A percentile compares a stretch with the other conserved stretches of the same genome.
phyloP scores from a whole-genome alignment of 2,888 invertebrate species.

The Quadriops clusia region DNA sequence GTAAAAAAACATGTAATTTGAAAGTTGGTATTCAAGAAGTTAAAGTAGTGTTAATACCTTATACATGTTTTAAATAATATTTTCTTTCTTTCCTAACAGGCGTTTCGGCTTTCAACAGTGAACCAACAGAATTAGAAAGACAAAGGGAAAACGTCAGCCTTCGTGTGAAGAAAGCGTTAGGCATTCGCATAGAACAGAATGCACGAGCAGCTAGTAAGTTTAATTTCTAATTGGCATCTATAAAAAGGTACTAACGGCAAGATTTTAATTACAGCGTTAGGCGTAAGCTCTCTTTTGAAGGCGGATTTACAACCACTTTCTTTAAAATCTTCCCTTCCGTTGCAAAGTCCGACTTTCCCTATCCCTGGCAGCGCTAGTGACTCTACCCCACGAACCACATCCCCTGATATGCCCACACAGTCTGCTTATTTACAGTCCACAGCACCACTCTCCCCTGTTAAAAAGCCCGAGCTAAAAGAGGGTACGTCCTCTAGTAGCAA shows the following conservation, averaged over 20 bases:
- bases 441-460: slow-evolving; percentile 8
- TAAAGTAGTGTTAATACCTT: no score
- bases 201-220: slow-evolving; percentile 43
- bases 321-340: slow-evolving; percentile 20
- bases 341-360: slow-evolving; percentile 28
- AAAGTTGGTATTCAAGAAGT: no score
- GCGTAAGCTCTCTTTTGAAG: slow-evolving; percentile 30
- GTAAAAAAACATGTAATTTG: no score
- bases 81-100: slow-evolving; percentile 32
- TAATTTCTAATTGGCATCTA: slow-evolving; percentile 1
- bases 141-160: slow-evolving; percentile 82
- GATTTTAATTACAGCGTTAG: slow-evolving; percentile 24
- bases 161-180: slow-evolving; percentile 71
- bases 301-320: slow-evolving; percentile 28
- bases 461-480: no score
- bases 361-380: slow-evolving; percentile 28
- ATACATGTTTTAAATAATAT: slow-evolving; percentile 2
- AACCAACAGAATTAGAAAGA: slow-evolving; percentile 73
- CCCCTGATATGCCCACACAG: slow-evolving; percentile 7
- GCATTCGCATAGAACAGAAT: slow-evolving; percentile 58
- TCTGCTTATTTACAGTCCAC: slow-evolving; percentile 11
- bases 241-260: not conserved
- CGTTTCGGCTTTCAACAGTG: slow-evolving; percentile 60
- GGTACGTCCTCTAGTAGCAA: no score
- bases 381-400: slow-evolving; percentile 8